Conservation (phyloP, 2,797 vertebrate genomes). For the Bradypodion pumilum region DNA sequence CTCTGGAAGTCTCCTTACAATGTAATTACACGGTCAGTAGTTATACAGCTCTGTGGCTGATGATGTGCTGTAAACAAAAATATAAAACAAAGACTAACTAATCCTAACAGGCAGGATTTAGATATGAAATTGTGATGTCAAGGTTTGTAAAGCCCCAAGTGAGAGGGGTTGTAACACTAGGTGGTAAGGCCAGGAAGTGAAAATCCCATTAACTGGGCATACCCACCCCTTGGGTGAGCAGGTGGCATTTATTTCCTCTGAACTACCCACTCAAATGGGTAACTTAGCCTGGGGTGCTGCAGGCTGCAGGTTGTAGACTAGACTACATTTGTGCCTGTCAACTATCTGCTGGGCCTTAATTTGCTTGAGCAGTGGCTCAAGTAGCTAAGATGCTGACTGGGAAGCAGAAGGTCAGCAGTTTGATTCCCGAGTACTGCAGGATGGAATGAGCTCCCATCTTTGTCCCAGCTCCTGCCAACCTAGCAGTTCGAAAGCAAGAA, state of each 20-base stretch:
- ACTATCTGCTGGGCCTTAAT: too few species aligned
- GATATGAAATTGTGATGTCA: slow-evolving; percentile 20
- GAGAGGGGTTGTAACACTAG: background rate
- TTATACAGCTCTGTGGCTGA: slow-evolving; percentile 54
- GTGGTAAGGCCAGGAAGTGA: background rate
- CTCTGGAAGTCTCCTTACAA: slow-evolving; percentile 55
- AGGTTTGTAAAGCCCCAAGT: slow-evolving; percentile 30
- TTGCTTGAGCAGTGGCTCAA: too few species aligned
- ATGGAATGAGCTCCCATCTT: too few species aligned
- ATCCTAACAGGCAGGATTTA: slow-evolving; percentile 46
- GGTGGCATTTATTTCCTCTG: background rate
- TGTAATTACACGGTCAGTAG: slow-evolving; percentile 72
- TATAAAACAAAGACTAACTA: slow-evolving; percentile 56
- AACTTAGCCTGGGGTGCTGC: background rate
- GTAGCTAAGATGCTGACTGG: too few species aligned
- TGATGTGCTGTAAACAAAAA: slow-evolving; percentile 53
- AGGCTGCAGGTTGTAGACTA: too few species aligned
- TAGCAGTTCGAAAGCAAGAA: too few species aligned
- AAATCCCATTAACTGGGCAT: background rate
- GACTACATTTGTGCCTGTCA: background rate
- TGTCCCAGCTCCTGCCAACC: too few species aligned
- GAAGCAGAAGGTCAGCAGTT: too few species aligned
- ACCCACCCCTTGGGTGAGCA: background rate
- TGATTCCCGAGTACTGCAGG: too few species aligned
- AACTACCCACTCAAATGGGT: background rate